A percentile compares a stretch with the other conserved stretches of the same genome.
These are phyloP conservation scores for Brenthis daphne DNA, from an alignment of 2,888 invertebrate species.

Conservation along the genomic window DNA sequence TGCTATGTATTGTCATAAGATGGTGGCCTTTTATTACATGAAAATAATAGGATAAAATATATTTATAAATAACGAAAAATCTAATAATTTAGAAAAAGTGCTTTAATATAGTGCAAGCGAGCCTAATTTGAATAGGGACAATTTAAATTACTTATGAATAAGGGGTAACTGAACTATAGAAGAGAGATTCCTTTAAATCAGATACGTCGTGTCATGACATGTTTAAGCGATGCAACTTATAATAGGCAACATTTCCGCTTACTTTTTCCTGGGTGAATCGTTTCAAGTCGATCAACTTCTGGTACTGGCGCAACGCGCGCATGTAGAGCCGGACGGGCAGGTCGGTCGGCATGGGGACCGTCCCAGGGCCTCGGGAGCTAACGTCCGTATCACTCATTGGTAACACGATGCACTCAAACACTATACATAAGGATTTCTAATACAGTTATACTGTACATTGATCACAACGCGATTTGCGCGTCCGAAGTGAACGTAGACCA, in stretches of 20 bases:
- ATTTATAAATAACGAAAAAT: constrained; percentile 19
- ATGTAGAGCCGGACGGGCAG: constrained; percentile 79
- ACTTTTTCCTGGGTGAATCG: constrained; percentile 80
- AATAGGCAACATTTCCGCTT: constrained; percentile 50
- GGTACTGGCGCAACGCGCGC: constrained; percentile 84
- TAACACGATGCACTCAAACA: constrained; percentile 54
- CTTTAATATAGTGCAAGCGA: constrained; percentile 29
- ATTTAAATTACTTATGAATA: constrained; percentile 34
- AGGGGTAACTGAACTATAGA: constrained; percentile 40
- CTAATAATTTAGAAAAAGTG: constrained; percentile 16
- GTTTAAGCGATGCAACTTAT: constrained; percentile 32
- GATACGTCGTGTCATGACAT: constrained; percentile 36
- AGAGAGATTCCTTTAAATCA: constrained; percentile 36
- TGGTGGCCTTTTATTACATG: neutral
- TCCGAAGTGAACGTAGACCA: constrained; percentile 79
- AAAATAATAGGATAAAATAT: constrained; percentile 12
- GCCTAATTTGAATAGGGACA: constrained; percentile 36
- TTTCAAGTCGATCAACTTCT: constrained; percentile 82
- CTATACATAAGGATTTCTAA: constrained; percentile 59
- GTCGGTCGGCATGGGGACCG: constrained; percentile 58
- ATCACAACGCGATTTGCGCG: constrained; percentile 59
- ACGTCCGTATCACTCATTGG: constrained; percentile 72
- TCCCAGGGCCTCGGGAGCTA: constrained; percentile 63
- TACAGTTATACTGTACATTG: constrained; percentile 35
- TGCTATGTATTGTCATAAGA: neutral